Evolutionary conservation across 2,888 invertebrate genomes (phyloP).

Genomic region (Eupithecia centaureata): DNA sequence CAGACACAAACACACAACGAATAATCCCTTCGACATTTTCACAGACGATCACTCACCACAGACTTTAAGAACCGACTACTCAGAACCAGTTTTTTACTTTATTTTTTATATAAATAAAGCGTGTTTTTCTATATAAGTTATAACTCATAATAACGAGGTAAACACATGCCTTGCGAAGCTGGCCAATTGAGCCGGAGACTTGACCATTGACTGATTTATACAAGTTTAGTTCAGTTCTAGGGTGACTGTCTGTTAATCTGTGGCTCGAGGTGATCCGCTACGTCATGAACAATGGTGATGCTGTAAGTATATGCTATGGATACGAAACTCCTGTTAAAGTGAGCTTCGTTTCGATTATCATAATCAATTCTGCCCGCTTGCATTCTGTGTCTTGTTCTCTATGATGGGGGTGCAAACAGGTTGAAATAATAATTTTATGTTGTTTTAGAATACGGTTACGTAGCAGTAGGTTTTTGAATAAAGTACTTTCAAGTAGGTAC

Average conservation of each 20-base stretch:
- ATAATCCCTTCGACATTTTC: constrained; percentile 26
- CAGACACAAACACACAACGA: constrained; percentile 29
- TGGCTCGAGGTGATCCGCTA: constrained; percentile 33
- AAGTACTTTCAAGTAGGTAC: background rate
- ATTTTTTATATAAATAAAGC: constrained; percentile 12
- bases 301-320: background rate
- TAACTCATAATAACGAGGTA: background rate
- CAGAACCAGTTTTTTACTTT: constrained; percentile 26
- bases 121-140: constrained; percentile 1
- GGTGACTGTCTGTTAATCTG: background rate
- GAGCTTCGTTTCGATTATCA: background rate
- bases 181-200: constrained; percentile 16
- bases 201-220: constrained; percentile 24
- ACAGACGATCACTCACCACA: constrained; percentile 17
- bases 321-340: background rate
- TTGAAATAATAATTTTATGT: background rate
- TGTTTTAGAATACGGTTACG: background rate
- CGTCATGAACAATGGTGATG: constrained; percentile 9
- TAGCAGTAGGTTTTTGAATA: background rate
- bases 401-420: background rate
- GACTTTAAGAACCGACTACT: constrained; percentile 12
- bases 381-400: too few species aligned
- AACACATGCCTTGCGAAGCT: background rate
- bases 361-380: background rate
- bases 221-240: background rate